These are phyloP conservation scores for Onychomys arenicola DNA, from an alignment of 2,797 vertebrate species.

Conservation along the genomic window DNA sequence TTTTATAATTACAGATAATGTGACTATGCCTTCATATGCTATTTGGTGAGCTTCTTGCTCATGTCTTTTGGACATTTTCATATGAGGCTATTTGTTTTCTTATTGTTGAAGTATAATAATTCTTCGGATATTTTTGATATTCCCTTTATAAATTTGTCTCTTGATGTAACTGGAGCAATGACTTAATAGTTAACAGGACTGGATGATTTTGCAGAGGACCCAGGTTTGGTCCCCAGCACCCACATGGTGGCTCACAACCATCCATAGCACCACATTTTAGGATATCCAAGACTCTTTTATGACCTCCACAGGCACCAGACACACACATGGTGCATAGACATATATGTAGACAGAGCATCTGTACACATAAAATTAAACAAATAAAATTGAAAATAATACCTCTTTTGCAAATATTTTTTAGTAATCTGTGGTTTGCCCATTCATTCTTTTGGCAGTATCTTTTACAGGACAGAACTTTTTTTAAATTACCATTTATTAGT, in stretches of 20 bases:
- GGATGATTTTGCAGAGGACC: not conserved
- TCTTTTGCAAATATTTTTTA: conserved; percentile 43
- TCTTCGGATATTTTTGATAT: conserved; percentile 33
- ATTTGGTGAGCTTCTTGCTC: conserved; percentile 16
- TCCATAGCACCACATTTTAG: not conserved
- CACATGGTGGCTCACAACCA: not conserved
- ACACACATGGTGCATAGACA: not conserved
- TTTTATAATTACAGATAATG: not conserved
- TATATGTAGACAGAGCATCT: not conserved
- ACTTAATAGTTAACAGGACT: not conserved
- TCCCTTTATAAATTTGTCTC: not conserved
- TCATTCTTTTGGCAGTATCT: conserved; percentile 7
- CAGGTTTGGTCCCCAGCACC: not conserved
- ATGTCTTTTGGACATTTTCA: conserved; percentile 15
- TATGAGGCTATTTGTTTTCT: not conserved
- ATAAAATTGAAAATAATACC: not conserved
- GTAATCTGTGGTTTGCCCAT: not conserved
- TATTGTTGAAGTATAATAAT: not conserved
- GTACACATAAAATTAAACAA: not conserved
- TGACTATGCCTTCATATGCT: not conserved
- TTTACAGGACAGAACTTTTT: not conserved
- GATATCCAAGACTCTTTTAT: not conserved
- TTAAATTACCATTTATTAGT: not conserved
- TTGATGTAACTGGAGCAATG: not conserved
- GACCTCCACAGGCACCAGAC: not conserved